These are phyloP conservation scores for Leucophenga maculata DNA, from an alignment of 2,888 invertebrate genomes.

Conservation along the genomic window DNA sequence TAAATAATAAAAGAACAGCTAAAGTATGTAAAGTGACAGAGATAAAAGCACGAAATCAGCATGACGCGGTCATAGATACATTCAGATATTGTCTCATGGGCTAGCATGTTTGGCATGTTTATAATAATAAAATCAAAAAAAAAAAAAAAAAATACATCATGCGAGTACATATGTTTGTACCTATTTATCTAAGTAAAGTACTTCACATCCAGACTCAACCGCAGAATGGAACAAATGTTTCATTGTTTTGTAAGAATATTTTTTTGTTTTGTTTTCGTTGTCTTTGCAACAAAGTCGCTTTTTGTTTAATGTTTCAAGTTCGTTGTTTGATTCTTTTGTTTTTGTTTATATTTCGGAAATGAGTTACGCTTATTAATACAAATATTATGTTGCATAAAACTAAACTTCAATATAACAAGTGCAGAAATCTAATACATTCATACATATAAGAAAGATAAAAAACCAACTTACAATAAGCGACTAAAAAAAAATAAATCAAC, in stretches of 20 bases:
- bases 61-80: background rate
- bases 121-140: slow-evolving; percentile 2
- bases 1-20: background rate
- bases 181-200: too few species aligned
- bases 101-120: background rate
- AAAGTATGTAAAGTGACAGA: slow-evolving; percentile 6
- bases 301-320: slow-evolving; percentile 44
- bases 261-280: background rate
- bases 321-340: slow-evolving; percentile 60
- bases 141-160: background rate
- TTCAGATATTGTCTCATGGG: background rate
- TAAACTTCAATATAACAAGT: too few species aligned
- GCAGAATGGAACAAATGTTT: background rate
- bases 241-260: background rate
- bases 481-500: background rate
- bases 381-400: too few species aligned
- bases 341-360: slow-evolving; percentile 14
- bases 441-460: background rate
- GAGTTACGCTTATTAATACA: background rate
- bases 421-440: background rate
- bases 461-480: background rate
- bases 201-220: background rate
- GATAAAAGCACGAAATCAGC: background rate
- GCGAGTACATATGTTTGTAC: background rate
- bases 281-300: background rate